Evolutionary conservation across 2,888 invertebrate species (phyloP).

Genomic region (Drepana falcataria): DNA sequence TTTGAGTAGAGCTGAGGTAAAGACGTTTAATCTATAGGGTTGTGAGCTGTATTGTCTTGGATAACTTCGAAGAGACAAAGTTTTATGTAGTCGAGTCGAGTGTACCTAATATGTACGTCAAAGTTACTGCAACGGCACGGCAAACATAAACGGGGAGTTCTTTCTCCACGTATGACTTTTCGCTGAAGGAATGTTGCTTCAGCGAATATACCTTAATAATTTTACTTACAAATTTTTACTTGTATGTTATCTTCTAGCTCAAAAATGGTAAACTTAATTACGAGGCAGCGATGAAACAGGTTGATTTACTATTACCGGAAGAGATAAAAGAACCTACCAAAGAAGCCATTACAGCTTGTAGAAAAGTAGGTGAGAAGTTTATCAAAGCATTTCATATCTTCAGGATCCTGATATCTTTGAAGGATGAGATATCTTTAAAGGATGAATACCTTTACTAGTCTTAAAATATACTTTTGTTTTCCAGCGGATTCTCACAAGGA

Average conservation of each 20-base stretch:
- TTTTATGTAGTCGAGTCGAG: too few relatives aligned
- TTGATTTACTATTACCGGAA: constrained; percentile 63
- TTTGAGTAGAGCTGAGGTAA: too few relatives aligned
- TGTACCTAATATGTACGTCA: too few relatives aligned
- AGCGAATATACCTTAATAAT: too few relatives aligned
- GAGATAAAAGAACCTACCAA: constrained; percentile 63
- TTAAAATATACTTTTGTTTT: constrained; percentile 14
- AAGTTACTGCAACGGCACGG: too few relatives aligned
- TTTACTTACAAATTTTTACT: not conserved
- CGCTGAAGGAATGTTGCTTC: too few relatives aligned
- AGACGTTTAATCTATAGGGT: too few relatives aligned
- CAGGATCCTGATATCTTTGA: not conserved
- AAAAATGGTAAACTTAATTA: constrained; percentile 73
- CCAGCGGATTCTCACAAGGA: constrained; percentile 70
- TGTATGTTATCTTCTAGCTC: constrained; percentile 38
- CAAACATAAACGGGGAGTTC: too few relatives aligned
- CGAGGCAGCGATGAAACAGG: constrained; percentile 70
- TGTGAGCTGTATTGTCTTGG: too few relatives aligned
- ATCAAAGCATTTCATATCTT: not conserved
- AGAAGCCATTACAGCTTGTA: constrained; percentile 66
- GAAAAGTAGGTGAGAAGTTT: constrained; percentile 58
- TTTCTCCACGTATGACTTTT: too few relatives aligned
- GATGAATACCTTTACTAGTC: not conserved
- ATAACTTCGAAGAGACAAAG: too few relatives aligned
- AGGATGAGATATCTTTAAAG: not conserved